Evolutionary conservation across 2,888 invertebrate genomes (phyloP).

Genomic region (Dasypogon diadema): DNA sequence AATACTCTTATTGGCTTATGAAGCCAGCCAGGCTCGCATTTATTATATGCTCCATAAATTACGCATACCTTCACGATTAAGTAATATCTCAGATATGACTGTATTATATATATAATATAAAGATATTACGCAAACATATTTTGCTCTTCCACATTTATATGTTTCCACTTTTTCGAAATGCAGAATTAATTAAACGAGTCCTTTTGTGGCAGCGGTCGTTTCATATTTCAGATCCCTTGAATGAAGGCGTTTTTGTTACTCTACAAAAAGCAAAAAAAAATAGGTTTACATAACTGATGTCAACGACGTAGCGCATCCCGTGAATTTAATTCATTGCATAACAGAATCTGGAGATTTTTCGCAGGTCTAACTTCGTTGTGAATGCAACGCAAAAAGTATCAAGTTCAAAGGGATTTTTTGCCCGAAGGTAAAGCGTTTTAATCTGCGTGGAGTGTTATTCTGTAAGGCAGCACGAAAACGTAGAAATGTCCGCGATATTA

Average conservation of each 20-base stretch:
- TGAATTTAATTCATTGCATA: constrained; percentile 41
- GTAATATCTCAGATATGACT: neutral
- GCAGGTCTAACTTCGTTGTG: neutral
- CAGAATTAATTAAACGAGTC: neutral
- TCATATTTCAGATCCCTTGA: neutral
- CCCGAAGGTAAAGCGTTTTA: constrained; percentile 10
- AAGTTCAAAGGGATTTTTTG: constrained; percentile 14
- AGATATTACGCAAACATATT: neutral
- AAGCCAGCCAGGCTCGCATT: neutral
- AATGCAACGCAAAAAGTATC: neutral
- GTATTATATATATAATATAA: neutral
- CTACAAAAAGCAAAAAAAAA: neutral
- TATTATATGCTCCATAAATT: constrained; percentile 8
- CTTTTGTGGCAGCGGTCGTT: neutral
- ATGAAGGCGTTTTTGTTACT: constrained; percentile 6
- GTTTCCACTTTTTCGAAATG: neutral
- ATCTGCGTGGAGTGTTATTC: neutral
- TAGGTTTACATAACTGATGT: constrained; percentile 23
- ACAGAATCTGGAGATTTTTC: constrained; percentile 17
- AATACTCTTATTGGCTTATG: constrained; percentile 25
- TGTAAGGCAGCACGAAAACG: neutral
- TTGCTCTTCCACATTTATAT: neutral
- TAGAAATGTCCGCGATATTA: constrained; percentile 18
- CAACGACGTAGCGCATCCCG: neutral
- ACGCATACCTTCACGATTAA: neutral